Evolutionary conservation across 2,797 vertebrate species (phyloP).

Genomic region (Fundulus diaphanus): DNA sequence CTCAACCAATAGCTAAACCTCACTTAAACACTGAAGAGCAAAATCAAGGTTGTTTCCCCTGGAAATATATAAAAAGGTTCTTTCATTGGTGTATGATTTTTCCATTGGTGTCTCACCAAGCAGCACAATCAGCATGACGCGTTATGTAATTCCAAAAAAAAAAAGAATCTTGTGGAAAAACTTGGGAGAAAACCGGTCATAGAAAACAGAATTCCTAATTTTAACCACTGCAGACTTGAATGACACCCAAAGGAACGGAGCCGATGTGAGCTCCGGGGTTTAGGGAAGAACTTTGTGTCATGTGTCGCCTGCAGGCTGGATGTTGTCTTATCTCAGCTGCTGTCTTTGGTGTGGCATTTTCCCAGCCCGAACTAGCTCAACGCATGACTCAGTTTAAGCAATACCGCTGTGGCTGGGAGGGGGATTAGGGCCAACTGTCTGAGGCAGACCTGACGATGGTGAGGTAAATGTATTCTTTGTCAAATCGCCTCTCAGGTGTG

Average conservation of each 20-base stretch:
- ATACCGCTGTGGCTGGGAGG: neutral
- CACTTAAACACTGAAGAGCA: neutral
- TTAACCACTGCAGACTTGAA: neutral
- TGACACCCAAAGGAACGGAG: neutral
- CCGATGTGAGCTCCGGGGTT: neutral
- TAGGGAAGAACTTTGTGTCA: neutral
- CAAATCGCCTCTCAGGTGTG: neutral
- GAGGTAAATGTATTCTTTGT: neutral
- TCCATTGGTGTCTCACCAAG: neutral
- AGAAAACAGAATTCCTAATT: neutral
- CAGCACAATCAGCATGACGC: neutral
- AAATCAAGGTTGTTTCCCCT: neutral
- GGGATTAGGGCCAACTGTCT: neutral
- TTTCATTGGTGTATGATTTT: neutral
- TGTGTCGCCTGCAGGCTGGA: neutral
- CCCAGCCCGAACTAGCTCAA: neutral
- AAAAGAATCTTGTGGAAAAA: neutral
- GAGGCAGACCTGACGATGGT: neutral
- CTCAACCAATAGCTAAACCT: neutral
- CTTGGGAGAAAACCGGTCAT: neutral
- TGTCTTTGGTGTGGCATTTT: constrained; percentile 5
- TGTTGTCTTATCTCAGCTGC: neutral
- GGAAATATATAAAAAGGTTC: neutral
- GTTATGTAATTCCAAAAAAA: neutral
- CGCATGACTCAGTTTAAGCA: neutral